These are phyloP conservation scores for Spatulosminthurus flaviceps DNA, from an alignment of 2,888 invertebrate genomes.

Conservation along the genomic window DNA sequence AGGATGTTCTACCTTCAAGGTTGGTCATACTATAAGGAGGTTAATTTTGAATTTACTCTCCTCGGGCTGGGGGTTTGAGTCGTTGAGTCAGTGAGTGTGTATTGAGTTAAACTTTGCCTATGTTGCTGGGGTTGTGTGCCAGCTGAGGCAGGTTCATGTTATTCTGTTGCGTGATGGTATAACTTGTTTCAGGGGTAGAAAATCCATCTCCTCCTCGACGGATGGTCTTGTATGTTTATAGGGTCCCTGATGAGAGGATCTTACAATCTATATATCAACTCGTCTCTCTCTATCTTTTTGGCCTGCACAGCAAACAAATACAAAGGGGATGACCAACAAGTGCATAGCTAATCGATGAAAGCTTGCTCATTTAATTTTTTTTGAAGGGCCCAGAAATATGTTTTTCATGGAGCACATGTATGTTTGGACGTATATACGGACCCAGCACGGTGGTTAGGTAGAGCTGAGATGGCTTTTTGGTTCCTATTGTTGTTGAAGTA, in stretches of 20 bases:
- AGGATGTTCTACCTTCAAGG: constrained; percentile 37
- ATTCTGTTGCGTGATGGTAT: not conserved
- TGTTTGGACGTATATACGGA: not conserved
- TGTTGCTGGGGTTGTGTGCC: too few species aligned
- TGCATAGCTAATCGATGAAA: constrained; percentile 30
- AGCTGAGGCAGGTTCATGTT: too few species aligned
- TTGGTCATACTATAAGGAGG: constrained; percentile 33
- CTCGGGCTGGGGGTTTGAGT: not conserved
- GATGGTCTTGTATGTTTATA: not conserved
- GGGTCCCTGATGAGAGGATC: constrained; percentile 21
- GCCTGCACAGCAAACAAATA: constrained; percentile 19
- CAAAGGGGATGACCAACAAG: constrained; percentile 26
- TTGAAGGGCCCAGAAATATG: constrained; percentile 15
- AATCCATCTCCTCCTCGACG: not conserved
- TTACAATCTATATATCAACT: constrained; percentile 8
- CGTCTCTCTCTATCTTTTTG: not conserved
- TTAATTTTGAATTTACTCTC: constrained; percentile 36
- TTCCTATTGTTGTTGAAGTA: not conserved
- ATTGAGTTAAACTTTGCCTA: too few species aligned
- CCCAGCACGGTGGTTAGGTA: not conserved
- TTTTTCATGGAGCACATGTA: not conserved
- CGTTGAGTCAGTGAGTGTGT: not conserved
- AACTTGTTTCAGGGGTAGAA: constrained; percentile 4
- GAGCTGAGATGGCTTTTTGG: constrained; percentile 7
- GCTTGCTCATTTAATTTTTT: constrained; percentile 27